Conservation (phyloP, 2,888 invertebrate genomes). For the Drosophila birchii region DNA sequence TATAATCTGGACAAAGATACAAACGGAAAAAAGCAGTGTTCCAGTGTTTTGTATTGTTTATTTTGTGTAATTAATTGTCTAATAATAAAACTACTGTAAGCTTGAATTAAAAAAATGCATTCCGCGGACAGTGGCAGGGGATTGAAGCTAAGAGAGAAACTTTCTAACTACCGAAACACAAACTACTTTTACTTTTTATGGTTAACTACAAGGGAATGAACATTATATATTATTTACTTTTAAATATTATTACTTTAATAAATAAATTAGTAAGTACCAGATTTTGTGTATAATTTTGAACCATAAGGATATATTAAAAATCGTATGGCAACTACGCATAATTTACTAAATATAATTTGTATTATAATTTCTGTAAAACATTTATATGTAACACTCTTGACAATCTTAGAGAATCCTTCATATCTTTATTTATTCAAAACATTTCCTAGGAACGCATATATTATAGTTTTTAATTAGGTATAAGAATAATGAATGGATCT, state of each 20-base stretch:
- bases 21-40: not conserved
- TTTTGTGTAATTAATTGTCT: not conserved
- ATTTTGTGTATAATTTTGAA: not conserved
- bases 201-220: slow-evolving; percentile 6
- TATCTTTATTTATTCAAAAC: not conserved
- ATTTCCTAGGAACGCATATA: not conserved
- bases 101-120: not conserved
- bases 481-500: too few species aligned
- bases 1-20: not conserved
- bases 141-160: not conserved
- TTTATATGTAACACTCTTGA: not conserved
- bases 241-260: not conserved
- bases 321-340: not conserved
- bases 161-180: slow-evolving; percentile 1
- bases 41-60: not conserved
- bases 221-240: not conserved
- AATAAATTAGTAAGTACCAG: slow-evolving; percentile 1
- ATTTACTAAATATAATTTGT: not conserved
- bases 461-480: not conserved
- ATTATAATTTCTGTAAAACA: not conserved
- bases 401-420: not conserved
- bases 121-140: slow-evolving; percentile 1
- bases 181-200: not conserved
- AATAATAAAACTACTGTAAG: not conserved
- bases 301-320: not conserved